phyloP scores from a whole-genome alignment of 2,888 invertebrate genomes.

The Strigamia transsilvanica region DNA sequence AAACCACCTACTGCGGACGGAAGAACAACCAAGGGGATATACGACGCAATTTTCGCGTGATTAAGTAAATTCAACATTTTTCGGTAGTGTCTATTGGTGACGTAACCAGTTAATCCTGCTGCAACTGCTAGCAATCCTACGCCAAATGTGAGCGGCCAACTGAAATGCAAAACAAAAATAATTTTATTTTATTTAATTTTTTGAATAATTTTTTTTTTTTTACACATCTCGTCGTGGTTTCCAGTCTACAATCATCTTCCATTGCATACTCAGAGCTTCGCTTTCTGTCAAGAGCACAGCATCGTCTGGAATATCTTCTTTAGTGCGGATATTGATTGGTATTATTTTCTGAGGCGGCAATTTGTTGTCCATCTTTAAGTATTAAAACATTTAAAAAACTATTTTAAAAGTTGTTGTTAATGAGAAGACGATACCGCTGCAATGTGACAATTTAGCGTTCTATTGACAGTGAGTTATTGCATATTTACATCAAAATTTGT shows the following conservation, averaged over 20 bases:
- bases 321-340: background rate
- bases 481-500: background rate
- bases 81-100: conserved; percentile 73
- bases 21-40: conserved; percentile 71
- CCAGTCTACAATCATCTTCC: conserved; percentile 72
- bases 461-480: background rate
- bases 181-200: background rate
- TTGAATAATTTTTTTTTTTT: background rate
- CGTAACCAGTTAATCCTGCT: conserved; percentile 68
- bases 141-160: conserved; percentile 52
- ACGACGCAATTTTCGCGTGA: conserved; percentile 71
- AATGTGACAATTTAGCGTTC: background rate
- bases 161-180: background rate
- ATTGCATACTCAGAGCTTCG: conserved; percentile 71
- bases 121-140: conserved; percentile 67
- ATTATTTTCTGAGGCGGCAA: background rate
- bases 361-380: background rate
- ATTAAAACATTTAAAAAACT: background rate
- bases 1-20: conserved; percentile 70
- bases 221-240: conserved; percentile 58
- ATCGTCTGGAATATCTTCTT: conserved; percentile 70
- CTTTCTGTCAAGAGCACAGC: conserved; percentile 70
- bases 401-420: background rate
- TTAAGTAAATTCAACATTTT: conserved; percentile 70
- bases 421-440: background rate